Evolutionary conservation across 1,140 invertebrate genomes (phyloP).

Genomic region (Ctenoplectra terminalis): DNA sequence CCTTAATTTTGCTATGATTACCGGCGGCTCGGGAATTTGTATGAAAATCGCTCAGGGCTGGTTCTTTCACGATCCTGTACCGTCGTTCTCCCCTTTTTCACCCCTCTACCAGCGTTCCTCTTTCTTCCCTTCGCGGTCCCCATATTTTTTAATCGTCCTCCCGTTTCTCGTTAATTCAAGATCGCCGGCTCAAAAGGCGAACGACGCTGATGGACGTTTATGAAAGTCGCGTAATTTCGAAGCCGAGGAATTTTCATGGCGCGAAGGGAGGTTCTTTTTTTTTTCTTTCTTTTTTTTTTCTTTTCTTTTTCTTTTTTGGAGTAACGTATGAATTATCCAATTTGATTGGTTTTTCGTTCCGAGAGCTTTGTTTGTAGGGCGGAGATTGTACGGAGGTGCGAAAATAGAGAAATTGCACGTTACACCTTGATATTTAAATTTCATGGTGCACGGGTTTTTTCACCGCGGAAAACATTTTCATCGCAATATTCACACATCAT

Average conservation of each 20-base stretch:
- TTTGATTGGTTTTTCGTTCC: no score
- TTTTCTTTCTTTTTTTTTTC: no score
- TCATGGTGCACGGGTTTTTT: background rate
- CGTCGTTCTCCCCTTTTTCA: conserved; percentile 6
- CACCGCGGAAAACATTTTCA: no score
- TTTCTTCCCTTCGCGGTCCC: conserved; percentile 27
- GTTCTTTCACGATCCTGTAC: conserved; percentile 61
- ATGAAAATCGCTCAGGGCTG: conserved; percentile 75
- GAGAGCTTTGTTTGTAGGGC: no score
- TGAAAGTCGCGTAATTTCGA: conserved; percentile 7
- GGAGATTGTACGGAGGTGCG: no score
- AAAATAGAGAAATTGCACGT: background rate
- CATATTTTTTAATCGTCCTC: conserved; percentile 36
- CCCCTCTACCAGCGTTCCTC: background rate
- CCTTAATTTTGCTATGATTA: conserved; percentile 80
- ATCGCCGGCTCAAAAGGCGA: background rate
- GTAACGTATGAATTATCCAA: background rate
- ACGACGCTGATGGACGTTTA: conserved; percentile 28
- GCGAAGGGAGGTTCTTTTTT: background rate
- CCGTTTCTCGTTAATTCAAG: conserved; percentile 24
- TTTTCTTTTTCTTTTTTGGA: background rate
- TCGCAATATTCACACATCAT: no score
- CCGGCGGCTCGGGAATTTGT: conserved; percentile 75
- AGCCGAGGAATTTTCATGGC: background rate
- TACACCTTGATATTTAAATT: background rate